Percentiles rank a stretch among this genome's conserved stretches.
These are phyloP conservation scores for Bagarius yarrelli DNA, from an alignment of 2,113 vertebrate genomes.

Conservation along the genomic window DNA sequence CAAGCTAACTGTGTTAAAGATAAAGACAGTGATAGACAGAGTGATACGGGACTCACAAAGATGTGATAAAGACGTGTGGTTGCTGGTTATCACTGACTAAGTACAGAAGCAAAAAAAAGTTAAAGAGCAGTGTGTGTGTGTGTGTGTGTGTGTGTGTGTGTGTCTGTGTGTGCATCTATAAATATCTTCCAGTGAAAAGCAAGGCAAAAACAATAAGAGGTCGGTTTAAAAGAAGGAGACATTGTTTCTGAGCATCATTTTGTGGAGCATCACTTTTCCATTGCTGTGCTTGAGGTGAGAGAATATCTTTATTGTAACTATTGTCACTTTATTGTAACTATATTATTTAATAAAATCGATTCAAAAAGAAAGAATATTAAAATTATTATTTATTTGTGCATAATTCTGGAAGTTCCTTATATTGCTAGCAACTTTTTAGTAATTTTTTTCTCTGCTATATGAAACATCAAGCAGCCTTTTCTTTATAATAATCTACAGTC, in stretches of 20 bases:
- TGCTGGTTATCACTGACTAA: constrained; percentile 40
- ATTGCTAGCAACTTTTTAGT: background rate
- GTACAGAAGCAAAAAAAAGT: constrained; percentile 43
- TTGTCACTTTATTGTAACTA: background rate
- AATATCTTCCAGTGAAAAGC: constrained; percentile 47
- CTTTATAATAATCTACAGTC: background rate
- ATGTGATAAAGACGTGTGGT: constrained; percentile 14
- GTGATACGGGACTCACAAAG: background rate
- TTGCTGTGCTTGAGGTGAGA: constrained; percentile 62
- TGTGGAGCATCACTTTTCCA: constrained; percentile 27
- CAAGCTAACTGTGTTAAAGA: background rate
- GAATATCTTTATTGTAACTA: background rate
- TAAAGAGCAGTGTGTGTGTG: constrained; percentile 28
- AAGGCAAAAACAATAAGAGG: constrained; percentile 55
- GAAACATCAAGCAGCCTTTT: background rate
- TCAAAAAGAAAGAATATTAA: background rate
- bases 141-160: constrained; percentile 12
- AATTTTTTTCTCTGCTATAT: background rate
- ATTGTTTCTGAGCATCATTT: constrained; percentile 60
- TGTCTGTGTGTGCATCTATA: constrained; percentile 39
- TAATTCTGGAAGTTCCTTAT: background rate
- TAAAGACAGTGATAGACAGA: background rate
- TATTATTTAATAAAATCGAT: background rate
- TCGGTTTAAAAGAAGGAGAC: constrained; percentile 55
- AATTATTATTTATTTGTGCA: background rate